Percentiles rank a stretch among this genome's conserved stretches.
These are phyloP conservation scores for Suncus etruscus DNA, from an alignment of 2,113 vertebrate genomes.

Conservation along the genomic window DNA sequence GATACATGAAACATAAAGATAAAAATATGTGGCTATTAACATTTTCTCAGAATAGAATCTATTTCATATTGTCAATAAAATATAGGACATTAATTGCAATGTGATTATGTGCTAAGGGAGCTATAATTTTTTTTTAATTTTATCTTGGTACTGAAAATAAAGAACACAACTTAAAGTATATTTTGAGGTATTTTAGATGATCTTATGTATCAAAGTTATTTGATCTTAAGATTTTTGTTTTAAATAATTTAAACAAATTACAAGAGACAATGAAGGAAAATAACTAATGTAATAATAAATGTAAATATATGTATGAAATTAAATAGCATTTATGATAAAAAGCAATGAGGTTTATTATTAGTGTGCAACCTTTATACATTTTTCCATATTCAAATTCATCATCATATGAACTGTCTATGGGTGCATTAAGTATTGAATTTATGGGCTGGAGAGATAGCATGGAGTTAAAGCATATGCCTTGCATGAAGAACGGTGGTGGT, in stretches of 20 bases:
- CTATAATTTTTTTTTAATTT: not conserved
- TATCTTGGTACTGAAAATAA: slow-evolving; percentile 20
- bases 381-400: not conserved
- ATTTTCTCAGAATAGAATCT: not conserved
- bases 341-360: not conserved
- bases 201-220: not conserved
- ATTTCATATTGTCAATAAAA: not conserved
- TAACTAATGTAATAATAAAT: slow-evolving; percentile 5
- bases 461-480: too few relatives aligned
- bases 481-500: too few relatives aligned
- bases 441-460: too few relatives aligned
- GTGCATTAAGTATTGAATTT: not conserved
- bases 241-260: slow-evolving; percentile 19
- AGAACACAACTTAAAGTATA: not conserved
- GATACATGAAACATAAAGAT: slow-evolving; percentile 51
- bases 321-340: not conserved
- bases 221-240: not conserved
- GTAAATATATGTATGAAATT: not conserved
- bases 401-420: not conserved
- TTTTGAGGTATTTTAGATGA: slow-evolving; percentile 9
- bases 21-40: not conserved
- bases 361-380: not conserved
- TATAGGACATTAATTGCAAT: slow-evolving; percentile 5
- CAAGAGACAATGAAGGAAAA: not conserved
- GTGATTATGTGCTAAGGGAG: not conserved